Conservation (phyloP, 35 echinoderm and acorn worm genomes). For the Hemicentrotus pulcherrimus region DNA sequence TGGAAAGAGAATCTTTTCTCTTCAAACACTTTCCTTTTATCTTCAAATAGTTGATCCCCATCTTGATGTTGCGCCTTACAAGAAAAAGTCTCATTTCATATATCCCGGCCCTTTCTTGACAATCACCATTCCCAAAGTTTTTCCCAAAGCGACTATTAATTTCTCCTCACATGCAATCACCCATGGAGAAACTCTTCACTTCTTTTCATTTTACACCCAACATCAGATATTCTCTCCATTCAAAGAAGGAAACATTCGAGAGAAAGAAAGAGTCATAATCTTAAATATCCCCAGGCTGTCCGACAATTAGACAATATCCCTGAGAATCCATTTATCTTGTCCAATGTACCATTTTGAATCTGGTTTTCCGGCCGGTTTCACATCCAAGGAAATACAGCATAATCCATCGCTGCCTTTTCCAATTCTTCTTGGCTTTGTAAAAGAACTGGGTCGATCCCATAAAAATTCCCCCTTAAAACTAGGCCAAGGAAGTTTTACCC, state of each 20-base stretch:
- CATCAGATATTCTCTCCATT: background rate
- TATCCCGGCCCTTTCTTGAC: background rate
- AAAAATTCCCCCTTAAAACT: conserved; percentile 10
- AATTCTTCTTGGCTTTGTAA: background rate
- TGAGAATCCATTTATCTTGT: background rate
- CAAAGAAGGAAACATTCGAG: background rate
- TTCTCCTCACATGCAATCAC: background rate
- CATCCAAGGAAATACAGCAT: background rate
- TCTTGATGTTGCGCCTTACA: no score
- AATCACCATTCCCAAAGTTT: background rate
- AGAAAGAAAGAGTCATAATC: background rate
- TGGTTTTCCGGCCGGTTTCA: background rate
- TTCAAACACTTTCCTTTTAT: no score
- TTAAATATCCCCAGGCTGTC: background rate
- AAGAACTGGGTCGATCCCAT: conserved; percentile 40
- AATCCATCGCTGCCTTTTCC: background rate
- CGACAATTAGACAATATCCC: background rate
- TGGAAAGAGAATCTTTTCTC: no score
- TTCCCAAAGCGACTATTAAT: background rate
- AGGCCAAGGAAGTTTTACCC: conserved; percentile 13
- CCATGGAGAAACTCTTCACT: background rate
- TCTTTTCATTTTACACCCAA: background rate
- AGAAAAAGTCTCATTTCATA: no score
- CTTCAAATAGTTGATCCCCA: no score
- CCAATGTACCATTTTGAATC: background rate